These are phyloP conservation scores for Quadroppia sp. DNA, from an alignment of 2,888 invertebrate species.

Conservation along the genomic window DNA sequence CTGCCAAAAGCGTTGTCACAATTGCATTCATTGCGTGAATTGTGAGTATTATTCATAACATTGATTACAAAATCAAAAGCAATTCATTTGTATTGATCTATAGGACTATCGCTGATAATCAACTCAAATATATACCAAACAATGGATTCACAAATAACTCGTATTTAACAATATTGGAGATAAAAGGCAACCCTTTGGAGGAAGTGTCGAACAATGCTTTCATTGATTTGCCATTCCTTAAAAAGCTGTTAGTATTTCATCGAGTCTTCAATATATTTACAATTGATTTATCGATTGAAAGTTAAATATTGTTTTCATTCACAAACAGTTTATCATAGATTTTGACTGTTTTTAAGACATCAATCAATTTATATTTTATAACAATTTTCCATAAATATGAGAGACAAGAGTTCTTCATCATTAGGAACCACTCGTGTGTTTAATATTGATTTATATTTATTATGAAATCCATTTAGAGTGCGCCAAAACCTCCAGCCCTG, in stretches of 20 bases:
- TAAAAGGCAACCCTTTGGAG: slow-evolving; percentile 75
- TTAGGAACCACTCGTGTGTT: too few relatives aligned
- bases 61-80: background rate
- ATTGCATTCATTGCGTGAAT: background rate
- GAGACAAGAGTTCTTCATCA: too few relatives aligned
- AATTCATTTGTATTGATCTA: slow-evolving; percentile 37
- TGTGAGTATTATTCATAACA: background rate
- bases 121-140: slow-evolving; percentile 68
- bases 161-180: slow-evolving; percentile 69
- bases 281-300: too few relatives aligned
- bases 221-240: slow-evolving; percentile 68
- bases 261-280: too few relatives aligned
- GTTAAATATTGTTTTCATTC: too few relatives aligned
- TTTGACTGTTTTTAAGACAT: too few relatives aligned
- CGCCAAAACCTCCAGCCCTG: too few relatives aligned
- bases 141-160: slow-evolving; percentile 65
- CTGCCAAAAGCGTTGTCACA: background rate
- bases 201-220: slow-evolving; percentile 68
- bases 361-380: too few relatives aligned
- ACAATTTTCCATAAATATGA: too few relatives aligned
- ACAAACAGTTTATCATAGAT: too few relatives aligned
- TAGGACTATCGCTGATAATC: slow-evolving; percentile 78
- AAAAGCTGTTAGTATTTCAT: slow-evolving; percentile 68
- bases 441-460: too few relatives aligned
- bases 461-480: too few relatives aligned